phyloP scores from a whole-genome alignment of 2,797 vertebrate genomes.

The Acrocephalus scirpaceus region DNA sequence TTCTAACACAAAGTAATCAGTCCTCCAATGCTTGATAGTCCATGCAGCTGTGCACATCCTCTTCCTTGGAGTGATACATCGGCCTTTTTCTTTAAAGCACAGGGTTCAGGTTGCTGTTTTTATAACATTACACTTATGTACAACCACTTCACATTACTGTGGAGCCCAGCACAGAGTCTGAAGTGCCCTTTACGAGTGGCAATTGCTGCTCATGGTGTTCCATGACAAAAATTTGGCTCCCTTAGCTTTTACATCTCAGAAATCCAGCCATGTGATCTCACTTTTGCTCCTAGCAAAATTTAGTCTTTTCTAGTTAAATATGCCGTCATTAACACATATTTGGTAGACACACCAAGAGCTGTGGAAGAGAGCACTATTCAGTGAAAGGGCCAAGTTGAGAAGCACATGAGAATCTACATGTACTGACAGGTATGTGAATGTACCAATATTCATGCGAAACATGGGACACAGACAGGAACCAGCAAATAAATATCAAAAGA shows the following conservation, averaged over 20 bases:
- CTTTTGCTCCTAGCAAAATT: neutral
- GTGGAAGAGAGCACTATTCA: neutral
- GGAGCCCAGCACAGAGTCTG: neutral
- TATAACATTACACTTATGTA: neutral
- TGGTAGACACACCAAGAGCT: neutral
- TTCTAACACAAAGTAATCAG: neutral
- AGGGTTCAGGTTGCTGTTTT: neutral
- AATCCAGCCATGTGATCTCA: neutral
- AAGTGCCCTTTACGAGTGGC: neutral
- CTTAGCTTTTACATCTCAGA: accelerated
- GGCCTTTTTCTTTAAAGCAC: neutral
- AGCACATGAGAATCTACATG: neutral
- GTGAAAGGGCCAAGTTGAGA: neutral
- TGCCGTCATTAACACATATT: neutral
- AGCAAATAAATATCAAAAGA: neutral
- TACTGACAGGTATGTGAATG: neutral
- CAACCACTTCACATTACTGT: accelerated
- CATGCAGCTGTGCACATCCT: neutral
- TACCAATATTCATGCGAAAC: neutral
- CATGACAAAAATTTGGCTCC: neutral
- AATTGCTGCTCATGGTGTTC: neutral
- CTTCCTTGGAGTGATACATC: neutral
- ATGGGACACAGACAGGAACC: neutral
- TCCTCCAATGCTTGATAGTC: neutral
- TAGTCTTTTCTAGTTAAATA: neutral